Percentiles rank a stretch among this genome's conserved stretches.
phyloP scores from a whole-genome alignment of 2,113 vertebrate genomes.

The Spea multiplicata region DNA sequence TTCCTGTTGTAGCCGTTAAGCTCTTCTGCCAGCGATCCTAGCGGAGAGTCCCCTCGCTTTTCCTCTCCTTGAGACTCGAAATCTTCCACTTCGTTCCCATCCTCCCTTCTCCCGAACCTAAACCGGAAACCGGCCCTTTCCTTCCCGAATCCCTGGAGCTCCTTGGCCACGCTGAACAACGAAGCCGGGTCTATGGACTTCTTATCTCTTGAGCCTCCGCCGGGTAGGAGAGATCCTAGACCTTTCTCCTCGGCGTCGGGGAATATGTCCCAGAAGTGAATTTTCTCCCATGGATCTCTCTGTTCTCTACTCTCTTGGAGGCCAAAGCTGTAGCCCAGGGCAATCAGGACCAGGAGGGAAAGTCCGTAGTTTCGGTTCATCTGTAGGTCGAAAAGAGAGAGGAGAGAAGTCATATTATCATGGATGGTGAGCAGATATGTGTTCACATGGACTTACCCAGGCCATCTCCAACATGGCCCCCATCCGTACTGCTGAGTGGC shows the following conservation, averaged over 20 bases:
- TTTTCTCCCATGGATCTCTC: fast-evolving
- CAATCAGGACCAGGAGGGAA: conserved; percentile 61
- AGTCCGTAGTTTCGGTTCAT: conserved; percentile 55
- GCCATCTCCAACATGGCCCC: too few relatives aligned
- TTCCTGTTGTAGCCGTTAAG: conserved; percentile 59
- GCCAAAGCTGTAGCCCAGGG: conserved; percentile 57
- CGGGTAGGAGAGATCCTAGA: not conserved
- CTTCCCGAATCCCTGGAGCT: conserved; percentile 35
- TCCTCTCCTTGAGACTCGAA: fast-evolving
- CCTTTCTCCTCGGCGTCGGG: fast-evolving
- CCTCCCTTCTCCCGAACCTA: conserved; percentile 42
- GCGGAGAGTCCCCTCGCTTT: conserved; percentile 19
- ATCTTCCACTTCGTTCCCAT: fast-evolving
- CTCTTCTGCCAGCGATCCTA: conserved; percentile 60
- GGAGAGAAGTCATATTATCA: too few relatives aligned
- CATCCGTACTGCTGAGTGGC: too few relatives aligned
- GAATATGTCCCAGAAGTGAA: not conserved
- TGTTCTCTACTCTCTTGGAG: conserved; percentile 6
- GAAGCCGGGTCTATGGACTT: not conserved
- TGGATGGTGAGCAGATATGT: too few relatives aligned
- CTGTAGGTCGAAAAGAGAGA: conserved; percentile 45
- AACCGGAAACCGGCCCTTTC: conserved; percentile 24
- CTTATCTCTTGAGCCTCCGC: not conserved
- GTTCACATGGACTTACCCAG: too few relatives aligned
- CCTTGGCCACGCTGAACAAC: conserved; percentile 51